Base-by-base conservation (phyloP, 2,888 invertebrate species). In the Isoperla grammatica region DNA sequence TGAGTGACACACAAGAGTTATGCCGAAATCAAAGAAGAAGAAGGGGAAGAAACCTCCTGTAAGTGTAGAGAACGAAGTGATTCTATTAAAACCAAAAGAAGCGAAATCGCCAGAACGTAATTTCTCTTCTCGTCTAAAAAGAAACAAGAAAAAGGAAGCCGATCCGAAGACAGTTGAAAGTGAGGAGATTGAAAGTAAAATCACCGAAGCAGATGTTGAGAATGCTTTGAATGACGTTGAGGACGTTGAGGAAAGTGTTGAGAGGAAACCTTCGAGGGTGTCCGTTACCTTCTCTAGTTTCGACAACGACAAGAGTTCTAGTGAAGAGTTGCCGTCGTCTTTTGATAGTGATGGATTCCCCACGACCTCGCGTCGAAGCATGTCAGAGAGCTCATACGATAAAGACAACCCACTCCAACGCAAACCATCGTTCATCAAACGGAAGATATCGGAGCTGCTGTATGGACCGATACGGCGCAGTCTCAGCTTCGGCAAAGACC, bases 401-500 rank as follows among this genome's bases (percentile, higher is more conserved):
- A 22, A 12, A 15, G 49, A 4, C 55, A 23, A 19, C 3, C 23
- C 56, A 13, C 37, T 57, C 8, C 35, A 46, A 29, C 46, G 48
- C 37, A 57, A 48, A 9, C 48, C 57, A 13, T 57, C 57, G 13
- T 57, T 57, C 48, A 15, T 57, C 13, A 23, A 20, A 12, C 57
- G 57, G 5, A 48, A 46, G 46, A 22, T 57, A 17, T 15, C 46
- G 11, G 57, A 57, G 48, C 17, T 57, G 17, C 9, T 53, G 17
- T n/a, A 11, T 15, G 64, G 71, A 58, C 71, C 72, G 60, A 71
- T 72, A 59, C 71, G 68, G 29, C 69, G 72, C 46, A 72, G 72
- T 60, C 60, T 72, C 63, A 72, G 72, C 66, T 72, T 72, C 63
- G 69, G 70, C 65, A 72, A 71, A 61, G 72, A 70, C 39, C 65